A percentile compares a stretch with the other conserved stretches of the same genome.
Evolutionary conservation across 2,888 invertebrate species (phyloP).

Genomic region (Atrina japonica): DNA sequence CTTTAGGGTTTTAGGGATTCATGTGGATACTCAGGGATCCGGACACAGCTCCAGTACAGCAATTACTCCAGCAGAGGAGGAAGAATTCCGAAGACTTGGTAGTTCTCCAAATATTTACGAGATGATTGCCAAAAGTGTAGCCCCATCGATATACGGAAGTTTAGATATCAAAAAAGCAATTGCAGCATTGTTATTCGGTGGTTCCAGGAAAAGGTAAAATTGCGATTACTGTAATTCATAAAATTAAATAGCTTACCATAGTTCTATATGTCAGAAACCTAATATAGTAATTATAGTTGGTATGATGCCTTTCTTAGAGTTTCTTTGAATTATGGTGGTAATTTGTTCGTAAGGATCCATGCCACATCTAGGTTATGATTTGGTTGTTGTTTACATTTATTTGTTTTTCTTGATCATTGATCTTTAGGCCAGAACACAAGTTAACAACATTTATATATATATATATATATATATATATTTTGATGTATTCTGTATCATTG

Average conservation of each 20-base stretch:
- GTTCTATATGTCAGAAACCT: too few relatives aligned
- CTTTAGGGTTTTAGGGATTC: conserved; percentile 95
- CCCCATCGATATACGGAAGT: conserved; percentile 98
- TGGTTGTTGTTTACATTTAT: too few relatives aligned
- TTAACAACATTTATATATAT: too few relatives aligned
- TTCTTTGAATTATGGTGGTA: too few relatives aligned
- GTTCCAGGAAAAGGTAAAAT: conserved; percentile 84
- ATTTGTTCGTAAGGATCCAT: too few relatives aligned
- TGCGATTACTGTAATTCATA: not conserved
- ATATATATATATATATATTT: too few relatives aligned
- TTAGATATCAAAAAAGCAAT: conserved; percentile 98
- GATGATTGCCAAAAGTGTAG: conserved; percentile 92
- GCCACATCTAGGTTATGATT: too few relatives aligned
- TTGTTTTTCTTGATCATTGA: too few relatives aligned
- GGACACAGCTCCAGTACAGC: conserved; percentile 75
- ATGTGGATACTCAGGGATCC: conserved; percentile 87
- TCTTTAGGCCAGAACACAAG: too few relatives aligned
- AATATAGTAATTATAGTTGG: too few relatives aligned
- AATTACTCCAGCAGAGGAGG: conserved; percentile 84
- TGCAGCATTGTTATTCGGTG: conserved; percentile 96
- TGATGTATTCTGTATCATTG: too few relatives aligned
- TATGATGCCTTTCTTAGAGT: too few relatives aligned
- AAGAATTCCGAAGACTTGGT: conserved; percentile 91
- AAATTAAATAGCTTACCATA: not conserved
- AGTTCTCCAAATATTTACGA: conserved; percentile 93